Base-by-base conservation (phyloP, 2,888 invertebrate genomes). In the Eupithecia centaureata region DNA sequence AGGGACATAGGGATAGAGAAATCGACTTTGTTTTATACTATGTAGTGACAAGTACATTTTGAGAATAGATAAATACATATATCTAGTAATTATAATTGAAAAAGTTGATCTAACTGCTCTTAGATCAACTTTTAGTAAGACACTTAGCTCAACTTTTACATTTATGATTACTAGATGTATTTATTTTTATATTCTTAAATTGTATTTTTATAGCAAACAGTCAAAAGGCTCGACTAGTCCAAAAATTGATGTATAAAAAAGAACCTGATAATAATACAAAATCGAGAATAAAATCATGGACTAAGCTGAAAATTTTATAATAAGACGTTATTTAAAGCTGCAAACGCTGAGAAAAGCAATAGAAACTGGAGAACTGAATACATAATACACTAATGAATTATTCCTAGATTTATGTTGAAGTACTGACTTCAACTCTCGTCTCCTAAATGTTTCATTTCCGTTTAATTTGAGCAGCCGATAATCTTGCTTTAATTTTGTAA, bases 401-500 rank as follows among this genome's bases (percentile, higher is more conserved):
- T 77, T 76, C 73, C 66, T 72, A 69, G 71, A 75, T 75, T 76
- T 67, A 77, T 76, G 70, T 65, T 72, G 70, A 77, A 65, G 63
- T 68, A 70, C 76, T 66, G 71, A 69, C 70, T 73, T 72, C 70
- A 33, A 10, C 18, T 52, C 15, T 52, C 52, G 18, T 32, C 57
- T 57, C 56, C 22, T 56, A 73, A 73, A 76, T 66, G 73, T 65
- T 75, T 77, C 68, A 80, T 76, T 75, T 77, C 77, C 70, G 67
- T 64, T 76, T 63, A 30, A 77, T 79, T 79, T 76, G 74, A 80
- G 72, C 73, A 73, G 71, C 67, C 75, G 75, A 78, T 77, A 75
- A 79, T 76, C 75, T 69, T 54, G 57, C 70, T 68, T 72, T 73
- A 75, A 72, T 73, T 71, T 73, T 73, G 70, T 65, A 67, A 67